Evolutionary conservation across 2,888 invertebrate genomes (phyloP), one percentile per base, ranked within the genome.

Genomic region (Epirrhoe tristata): DNA sequence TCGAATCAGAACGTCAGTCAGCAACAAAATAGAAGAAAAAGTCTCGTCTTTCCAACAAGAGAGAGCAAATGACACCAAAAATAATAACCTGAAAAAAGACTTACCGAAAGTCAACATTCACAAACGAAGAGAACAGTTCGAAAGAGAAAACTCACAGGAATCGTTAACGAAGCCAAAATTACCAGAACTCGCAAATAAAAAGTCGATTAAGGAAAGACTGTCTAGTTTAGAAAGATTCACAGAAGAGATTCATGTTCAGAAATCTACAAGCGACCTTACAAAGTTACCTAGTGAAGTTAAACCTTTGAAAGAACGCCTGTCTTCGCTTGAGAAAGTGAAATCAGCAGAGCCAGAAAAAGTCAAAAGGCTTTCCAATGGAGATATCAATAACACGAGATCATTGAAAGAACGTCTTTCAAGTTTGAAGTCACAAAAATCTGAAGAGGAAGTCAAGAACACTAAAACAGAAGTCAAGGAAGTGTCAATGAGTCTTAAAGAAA

Each of bases 91-190:
- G 68, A 94, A 94, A 76, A 95, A 94, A 78, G 94, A 95, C 79
- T 89, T 96, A 69, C 96, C 96, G n/a, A 97, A 97, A 93, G 96
- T 97, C 31, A 96, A 97, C 83, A 96, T 98, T 74, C 94, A 95
- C 66, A 97, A 97, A 89, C 94, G 97, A 76, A 95, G 97, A 77
- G 97, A 97, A 86, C 95, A 98, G 68, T 98, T 98, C 79, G 97
- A 98, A 86, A 95, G 95, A 75, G 96, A 95, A 76, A 94, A 94
- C 75, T 93, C 94, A 43, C 93, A 90, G 74, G 94, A 95, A 80
- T 82, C 89, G 67, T 91, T 89, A 77, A 84, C 83, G 58, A 94
- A 94, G 80, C 88, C 94, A 71, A 95, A 95, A 77, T 77, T 92
- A 76, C 94, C 95, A 84, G 96, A 96, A 78, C 95, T 96, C 72